Base-by-base conservation (phyloP, 2,113 vertebrate genomes). In the Urocolius indicus region DNA sequence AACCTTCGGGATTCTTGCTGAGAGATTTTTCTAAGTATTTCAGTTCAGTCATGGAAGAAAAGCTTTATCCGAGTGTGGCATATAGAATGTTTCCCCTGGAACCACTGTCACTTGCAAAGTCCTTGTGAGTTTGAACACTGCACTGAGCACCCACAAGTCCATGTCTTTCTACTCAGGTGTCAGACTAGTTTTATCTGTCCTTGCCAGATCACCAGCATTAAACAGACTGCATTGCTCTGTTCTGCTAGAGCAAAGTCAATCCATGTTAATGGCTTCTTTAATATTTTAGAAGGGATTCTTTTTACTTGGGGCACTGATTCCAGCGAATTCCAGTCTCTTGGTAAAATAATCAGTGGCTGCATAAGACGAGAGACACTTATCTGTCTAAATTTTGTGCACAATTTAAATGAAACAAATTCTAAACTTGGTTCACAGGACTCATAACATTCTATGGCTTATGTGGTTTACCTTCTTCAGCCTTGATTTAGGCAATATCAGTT, bases 261-360 rank as follows among this genome's bases (percentile, higher is more conserved):
- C 63, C 41, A 51, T 2, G 2, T 79, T 79, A 93, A 86, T 91
- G 92, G 34, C 80, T 93, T 83, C 90, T 96, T 95, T 93, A 86
- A 91, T 94, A 72, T 95, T 94, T 76, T 51, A 89, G 34, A 95
- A 93, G 76, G 94, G 41, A 65, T 95, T 92, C 36, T 90, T 92
- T 96, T 96, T 87, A 83, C 88, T 59, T 59, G 45, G 71, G 45
- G 58, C 67, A 75, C 13, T 58, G 62, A 36, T 52, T 86, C 22
- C 38, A 88, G 83, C 66, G 48, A 72, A 21, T 90, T 85, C 75
- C 45, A n/a, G 58, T 55, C 76, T 67, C 72, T 77, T 90, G 43
- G 15, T 88, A 49, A 88, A 71, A 48, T 88, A 79, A 90, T 66
- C n/a, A 30, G 14, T 51, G 41, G 23, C 71, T 85, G 38, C 41